Conservation (phyloP, 2,113 vertebrate species). For the Fukomys damarensis region DNA sequence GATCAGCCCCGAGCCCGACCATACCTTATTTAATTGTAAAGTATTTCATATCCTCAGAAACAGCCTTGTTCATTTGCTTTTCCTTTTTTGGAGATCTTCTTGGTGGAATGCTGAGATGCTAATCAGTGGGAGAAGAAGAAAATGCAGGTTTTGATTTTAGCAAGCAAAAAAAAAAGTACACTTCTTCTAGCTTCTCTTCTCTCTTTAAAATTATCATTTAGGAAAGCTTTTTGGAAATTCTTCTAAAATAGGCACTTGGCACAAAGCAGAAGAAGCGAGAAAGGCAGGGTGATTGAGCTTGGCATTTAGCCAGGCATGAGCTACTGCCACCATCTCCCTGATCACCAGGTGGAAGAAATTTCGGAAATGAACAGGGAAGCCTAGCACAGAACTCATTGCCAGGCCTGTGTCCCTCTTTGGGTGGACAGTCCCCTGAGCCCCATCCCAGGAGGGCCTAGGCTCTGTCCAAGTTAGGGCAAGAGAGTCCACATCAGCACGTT, state of each 20-base stretch:
- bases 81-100: slow-evolving; percentile 87
- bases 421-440: not conserved
- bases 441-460: not conserved
- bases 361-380: not conserved
- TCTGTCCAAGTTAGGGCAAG: not conserved
- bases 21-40: slow-evolving; percentile 89
- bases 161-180: slow-evolving; percentile 73
- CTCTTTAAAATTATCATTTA: slow-evolving; percentile 60
- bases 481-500: not conserved
- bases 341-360: not conserved
- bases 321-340: not conserved
- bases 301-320: not conserved
- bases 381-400: not conserved
- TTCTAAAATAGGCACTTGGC: slow-evolving; percentile 47
- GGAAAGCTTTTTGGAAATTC: slow-evolving; percentile 50
- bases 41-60: slow-evolving; percentile 88
- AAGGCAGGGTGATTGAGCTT: not conserved
- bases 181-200: slow-evolving; percentile 76
- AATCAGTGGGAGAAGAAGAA: slow-evolving; percentile 87
- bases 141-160: slow-evolving; percentile 86
- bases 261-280: not conserved
- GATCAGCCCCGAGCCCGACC: slow-evolving; percentile 83
- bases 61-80: slow-evolving; percentile 85
- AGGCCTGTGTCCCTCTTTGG: not conserved
- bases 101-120: slow-evolving; percentile 85